Evolutionary conservation across 2,113 vertebrate genomes (phyloP).

Genomic region (Agelaius tricolor): DNA sequence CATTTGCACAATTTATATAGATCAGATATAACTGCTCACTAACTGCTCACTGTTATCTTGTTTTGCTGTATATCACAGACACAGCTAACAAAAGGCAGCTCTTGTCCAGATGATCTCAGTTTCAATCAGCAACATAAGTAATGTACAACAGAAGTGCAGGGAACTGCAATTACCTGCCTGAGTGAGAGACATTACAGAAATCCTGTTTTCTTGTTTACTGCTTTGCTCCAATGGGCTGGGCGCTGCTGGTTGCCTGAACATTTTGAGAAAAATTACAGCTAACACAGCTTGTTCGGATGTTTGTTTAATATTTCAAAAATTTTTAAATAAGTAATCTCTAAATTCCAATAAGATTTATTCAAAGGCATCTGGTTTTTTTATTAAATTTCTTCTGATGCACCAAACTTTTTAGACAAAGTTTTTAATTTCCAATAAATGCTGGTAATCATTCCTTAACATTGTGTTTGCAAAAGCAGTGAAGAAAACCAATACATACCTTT

Average conservation of each 20-base stretch:
- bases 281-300: rapidly evolving
- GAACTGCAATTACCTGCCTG: neutral
- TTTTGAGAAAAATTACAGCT: neutral
- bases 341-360: neutral
- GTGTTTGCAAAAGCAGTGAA: neutral
- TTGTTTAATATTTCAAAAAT: neutral
- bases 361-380: neutral
- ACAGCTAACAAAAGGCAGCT: neutral
- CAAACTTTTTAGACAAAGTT: neutral
- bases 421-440: neutral
- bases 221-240: neutral
- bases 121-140: neutral
- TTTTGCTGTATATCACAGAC: neutral
- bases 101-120: neutral
- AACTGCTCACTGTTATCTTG: neutral
- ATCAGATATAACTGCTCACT: neutral
- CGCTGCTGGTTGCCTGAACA: neutral
- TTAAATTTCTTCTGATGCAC: neutral
- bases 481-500: neutral
- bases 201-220: neutral
- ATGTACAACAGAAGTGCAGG: neutral
- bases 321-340: neutral
- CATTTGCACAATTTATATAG: neutral
- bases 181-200: neutral
- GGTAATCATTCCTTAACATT: neutral